A percentile compares a stretch with the other conserved stretches of the same genome.
Conservation (phyloP, 2,888 invertebrate species). For the Macrosoma leucophasiata region DNA sequence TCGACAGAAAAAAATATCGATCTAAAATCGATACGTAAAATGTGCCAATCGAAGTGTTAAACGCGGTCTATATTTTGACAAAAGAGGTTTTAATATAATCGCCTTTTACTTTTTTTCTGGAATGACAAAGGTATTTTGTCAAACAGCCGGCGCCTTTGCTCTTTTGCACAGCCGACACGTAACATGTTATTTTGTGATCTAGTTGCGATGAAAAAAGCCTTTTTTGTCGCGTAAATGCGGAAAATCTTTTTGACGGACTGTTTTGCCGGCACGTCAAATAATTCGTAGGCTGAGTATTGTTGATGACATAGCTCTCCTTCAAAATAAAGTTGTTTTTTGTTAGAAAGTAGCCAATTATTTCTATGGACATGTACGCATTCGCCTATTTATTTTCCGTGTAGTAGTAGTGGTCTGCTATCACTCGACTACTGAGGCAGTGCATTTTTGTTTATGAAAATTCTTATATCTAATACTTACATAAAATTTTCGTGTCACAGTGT, state of each 20-base stretch:
- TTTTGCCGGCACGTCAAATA: conserved; percentile 15
- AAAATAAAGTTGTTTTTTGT: too few relatives aligned
- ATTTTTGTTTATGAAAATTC: too few relatives aligned
- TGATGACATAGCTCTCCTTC: too few relatives aligned
- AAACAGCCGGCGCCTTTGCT: conserved; percentile 28
- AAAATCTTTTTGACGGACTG: conserved; percentile 18
- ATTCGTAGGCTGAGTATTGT: too few relatives aligned
- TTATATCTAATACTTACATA: too few relatives aligned
- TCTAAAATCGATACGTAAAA: conserved; percentile 21
- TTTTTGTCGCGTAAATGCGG: conserved; percentile 16
- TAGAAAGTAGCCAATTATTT: too few relatives aligned
- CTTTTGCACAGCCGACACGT: conserved; percentile 28
- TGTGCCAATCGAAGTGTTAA: conserved; percentile 60
- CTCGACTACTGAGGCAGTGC: too few relatives aligned
- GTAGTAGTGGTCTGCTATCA: too few relatives aligned
- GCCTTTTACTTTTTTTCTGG: conserved; percentile 28
- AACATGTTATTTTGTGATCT: conserved; percentile 14
- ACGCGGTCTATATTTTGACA: conserved; percentile 50
- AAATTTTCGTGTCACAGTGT: too few relatives aligned
- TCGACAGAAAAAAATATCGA: too few relatives aligned
- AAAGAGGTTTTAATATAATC: conserved; percentile 51
- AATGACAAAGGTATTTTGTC: conserved; percentile 31
- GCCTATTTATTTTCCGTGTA: too few relatives aligned
- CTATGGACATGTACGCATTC: too few relatives aligned
- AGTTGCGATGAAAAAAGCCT: conserved; percentile 8